Evolutionary conservation across 2,888 invertebrate genomes (phyloP), one percentile per base, ranked within the genome.

Genomic region (Phragmatobia fuliginosa): DNA sequence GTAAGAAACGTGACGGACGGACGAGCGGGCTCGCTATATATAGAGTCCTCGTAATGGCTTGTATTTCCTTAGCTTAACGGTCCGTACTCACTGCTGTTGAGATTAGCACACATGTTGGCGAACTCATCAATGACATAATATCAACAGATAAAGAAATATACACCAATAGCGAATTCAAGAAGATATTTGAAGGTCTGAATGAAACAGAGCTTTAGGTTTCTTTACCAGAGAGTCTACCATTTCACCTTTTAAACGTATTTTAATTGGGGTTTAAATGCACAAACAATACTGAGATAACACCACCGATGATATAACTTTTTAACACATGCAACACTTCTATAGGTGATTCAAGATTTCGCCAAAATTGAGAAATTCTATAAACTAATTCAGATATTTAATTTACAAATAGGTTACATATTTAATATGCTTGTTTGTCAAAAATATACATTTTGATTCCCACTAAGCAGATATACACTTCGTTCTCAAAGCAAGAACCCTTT

Each of bases 1-100:
- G 82, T 72, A 77, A 77, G 72, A 85, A 83, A 91, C 91, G 91
- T 92, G 91, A 89, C 90, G 85, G 87, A 85, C 88, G 81, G 87
- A 88, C 87, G 82, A 80, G 85, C 88, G 85, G 79, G 83, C 77
- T 64, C 70, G 72, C 89, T 90, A 90, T 90, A 88, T 88, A 88
- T 88, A 87, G 87, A 84, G 78, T 75, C 71, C 80, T 76, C 79
- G 85, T 90, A 90, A 91, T 89, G 88, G 87, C 81, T 87, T 88
- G 88, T 88, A 85, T 88, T 90, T 91, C 88, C 88, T 88, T 82
- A 76, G 84, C 82, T 83, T 71, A 73, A 65, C 61, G 63, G 67
- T 71, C 36, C 18, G 16, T 18, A 62, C 56, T 32, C 38, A 68
- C 71, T 38, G 68, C n/a, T 28, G 0, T 11, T 0, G 14, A 56